These are phyloP conservation scores for Dysdera silvatica DNA, from an alignment of 1,140 invertebrate species.

Conservation along the genomic window DNA sequence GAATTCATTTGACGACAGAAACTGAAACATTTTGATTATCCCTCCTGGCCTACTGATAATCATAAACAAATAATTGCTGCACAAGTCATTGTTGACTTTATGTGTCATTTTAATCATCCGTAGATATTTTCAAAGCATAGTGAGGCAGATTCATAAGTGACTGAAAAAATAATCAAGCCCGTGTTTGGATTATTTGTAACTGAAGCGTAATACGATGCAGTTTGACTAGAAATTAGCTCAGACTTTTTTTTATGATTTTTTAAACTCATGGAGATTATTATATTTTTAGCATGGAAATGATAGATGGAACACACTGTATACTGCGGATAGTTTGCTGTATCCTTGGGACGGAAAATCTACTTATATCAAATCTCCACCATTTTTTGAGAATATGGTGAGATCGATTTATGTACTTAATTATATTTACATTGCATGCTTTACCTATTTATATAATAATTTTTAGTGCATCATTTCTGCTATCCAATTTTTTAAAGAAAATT, in stretches of 20 bases:
- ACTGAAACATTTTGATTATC: too few relatives aligned
- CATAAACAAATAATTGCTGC: too few relatives aligned
- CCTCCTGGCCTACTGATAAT: too few relatives aligned
- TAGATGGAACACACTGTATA: slow-evolving; percentile 74
- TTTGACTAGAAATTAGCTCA: neutral
- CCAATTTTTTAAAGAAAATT: neutral
- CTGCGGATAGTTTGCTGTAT: slow-evolving; percentile 75
- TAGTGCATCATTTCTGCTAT: neutral
- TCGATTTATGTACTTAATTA: neutral
- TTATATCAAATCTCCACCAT: slow-evolving; percentile 95
- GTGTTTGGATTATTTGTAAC: too few relatives aligned
- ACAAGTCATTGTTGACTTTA: too few relatives aligned
- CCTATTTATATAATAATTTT: neutral
- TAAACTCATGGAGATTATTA: neutral
- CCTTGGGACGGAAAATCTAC: slow-evolving; percentile 86
- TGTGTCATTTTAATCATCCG: too few relatives aligned
- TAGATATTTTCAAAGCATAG: too few relatives aligned
- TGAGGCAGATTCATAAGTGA: too few relatives aligned
- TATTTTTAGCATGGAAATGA: slow-evolving; percentile 62
- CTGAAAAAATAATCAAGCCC: too few relatives aligned
- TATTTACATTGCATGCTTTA: neutral
- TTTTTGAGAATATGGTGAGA: slow-evolving; percentile 55
- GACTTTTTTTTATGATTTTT: neutral
- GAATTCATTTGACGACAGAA: too few relatives aligned
- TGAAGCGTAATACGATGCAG: too few relatives aligned